Percentiles rank a stretch among this genome's conserved stretches.
Evolutionary conservation across 1,140 invertebrate genomes (phyloP).

Genomic region (Monomorium pharaonis): DNA sequence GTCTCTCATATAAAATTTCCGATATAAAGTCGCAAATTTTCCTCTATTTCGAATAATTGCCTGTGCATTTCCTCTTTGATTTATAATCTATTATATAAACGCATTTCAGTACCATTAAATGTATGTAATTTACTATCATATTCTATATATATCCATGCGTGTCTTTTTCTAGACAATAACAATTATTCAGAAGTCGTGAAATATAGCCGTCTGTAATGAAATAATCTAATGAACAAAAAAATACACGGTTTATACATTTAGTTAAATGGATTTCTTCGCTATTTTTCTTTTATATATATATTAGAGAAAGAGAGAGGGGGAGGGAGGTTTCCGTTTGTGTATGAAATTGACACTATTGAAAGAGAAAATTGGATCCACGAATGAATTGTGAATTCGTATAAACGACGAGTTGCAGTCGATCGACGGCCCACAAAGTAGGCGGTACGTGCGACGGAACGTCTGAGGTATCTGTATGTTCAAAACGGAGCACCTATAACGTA

Average conservation of each 20-base stretch:
- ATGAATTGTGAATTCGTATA: slow-evolving; percentile 45
- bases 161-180: background rate
- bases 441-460: slow-evolving; percentile 12
- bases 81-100: background rate
- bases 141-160: background rate
- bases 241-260: slow-evolving; percentile 14
- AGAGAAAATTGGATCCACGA: slow-evolving; percentile 42
- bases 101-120: background rate
- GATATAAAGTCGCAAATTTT: background rate
- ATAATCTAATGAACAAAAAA: slow-evolving; percentile 15
- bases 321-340: slow-evolving; percentile 26
- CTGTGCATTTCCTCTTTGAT: background rate
- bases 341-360: slow-evolving; percentile 50
- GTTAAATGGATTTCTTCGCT: background rate
- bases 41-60: background rate
- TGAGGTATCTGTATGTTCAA: slow-evolving; percentile 26
- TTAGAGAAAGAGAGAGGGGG: too few species aligned
- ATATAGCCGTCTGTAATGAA: background rate
- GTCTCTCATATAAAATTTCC: background rate
- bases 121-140: background rate
- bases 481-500: background rate
- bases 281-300: slow-evolving; percentile 8
- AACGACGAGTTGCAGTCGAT: slow-evolving; percentile 42
- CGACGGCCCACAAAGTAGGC: slow-evolving; percentile 22
- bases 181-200: slow-evolving; percentile 5